Evolutionary conservation across 2,888 invertebrate species (phyloP), one percentile per base, ranked within the genome.

Genomic region (Cheiracanthium punctorium): DNA sequence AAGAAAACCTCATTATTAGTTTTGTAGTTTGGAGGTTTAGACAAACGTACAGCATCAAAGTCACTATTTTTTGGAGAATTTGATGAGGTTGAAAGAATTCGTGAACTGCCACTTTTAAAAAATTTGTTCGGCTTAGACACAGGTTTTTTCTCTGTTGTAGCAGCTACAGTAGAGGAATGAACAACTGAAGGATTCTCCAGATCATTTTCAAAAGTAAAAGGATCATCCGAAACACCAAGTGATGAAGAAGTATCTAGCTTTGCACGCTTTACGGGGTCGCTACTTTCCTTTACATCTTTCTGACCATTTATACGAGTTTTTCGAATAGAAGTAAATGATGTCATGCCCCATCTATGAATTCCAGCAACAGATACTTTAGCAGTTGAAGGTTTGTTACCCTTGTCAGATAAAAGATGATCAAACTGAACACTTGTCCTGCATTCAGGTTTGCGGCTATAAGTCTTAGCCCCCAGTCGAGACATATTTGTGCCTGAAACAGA

Each of bases 301-400:
- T 89, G 87, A 14, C 95, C 95, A 92, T 95, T 95, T 89, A 92
- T 91, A 90, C 94, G 94, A 89, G 94, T 93, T 91, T 95, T 96
- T 90, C 97, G 94, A 88, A 97, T 95, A 2, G 97, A 97, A 30
- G 97, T 97, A 92, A 97, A 97, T 89, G 97, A 96, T 90, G 97
- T 97, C 92, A 96, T 96, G 90, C 97, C 97, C 97, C 97, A 97
- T 93, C 97, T 96, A 90, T 97, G 97, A 89, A 97, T 95, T 41
- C 96, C 96, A 89, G 97, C 97, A 89, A 97, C 96, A 37, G 97
- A 96, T 8, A 88, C 87, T 89, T 96, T 95, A 75, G 97, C 96
- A 80, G 96, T 96, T 76, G 96, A 95, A 10, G 97, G 97, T 90
- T 95, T 95, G 92, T 96, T 97, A 10, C 87, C 87, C 41, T 87